A percentile compares a stretch with the other conserved stretches of the same genome.
These are phyloP conservation scores for Pleuronectes platessa DNA, from an alignment of 2,113 vertebrate genomes.

Conservation along the genomic window DNA sequence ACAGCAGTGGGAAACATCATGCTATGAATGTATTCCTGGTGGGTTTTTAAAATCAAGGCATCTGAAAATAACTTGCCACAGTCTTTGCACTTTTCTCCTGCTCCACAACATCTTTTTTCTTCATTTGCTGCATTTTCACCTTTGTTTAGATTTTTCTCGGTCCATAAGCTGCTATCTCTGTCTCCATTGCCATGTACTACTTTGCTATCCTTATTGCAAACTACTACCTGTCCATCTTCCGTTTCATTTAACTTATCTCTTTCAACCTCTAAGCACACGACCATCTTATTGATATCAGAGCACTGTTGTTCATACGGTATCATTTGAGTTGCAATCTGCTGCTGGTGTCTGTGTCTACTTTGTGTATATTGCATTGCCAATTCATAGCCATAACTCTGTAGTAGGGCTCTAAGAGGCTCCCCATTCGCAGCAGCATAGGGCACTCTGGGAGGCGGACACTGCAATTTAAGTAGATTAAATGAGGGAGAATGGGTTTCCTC, in stretches of 20 bases:
- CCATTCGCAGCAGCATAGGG: conserved; percentile 90
- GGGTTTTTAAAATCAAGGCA: conserved; percentile 96
- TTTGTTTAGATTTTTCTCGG: conserved; percentile 28
- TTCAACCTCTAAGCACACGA: conserved; percentile 52
- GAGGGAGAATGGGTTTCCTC: conserved; percentile 78
- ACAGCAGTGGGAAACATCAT: conserved; percentile 91
- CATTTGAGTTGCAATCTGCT: conserved; percentile 81
- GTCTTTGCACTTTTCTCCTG: conserved; percentile 85
- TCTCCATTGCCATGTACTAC: conserved; percentile 15
- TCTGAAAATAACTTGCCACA: conserved; percentile 97
- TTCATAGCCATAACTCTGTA: conserved; percentile 98
- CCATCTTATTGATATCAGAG: conserved; percentile 71
- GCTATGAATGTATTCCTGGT: conserved; percentile 96
- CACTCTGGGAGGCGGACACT: conserved; percentile 91
- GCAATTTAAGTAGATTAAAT: conserved; percentile 71
- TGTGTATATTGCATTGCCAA: conserved; percentile 97
- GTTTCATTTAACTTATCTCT: conserved; percentile 36
- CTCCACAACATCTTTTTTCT: conserved; percentile 76
- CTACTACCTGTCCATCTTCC: conserved; percentile 80
- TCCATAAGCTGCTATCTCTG: conserved; percentile 4
- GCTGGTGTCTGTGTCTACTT: conserved; percentile 92
- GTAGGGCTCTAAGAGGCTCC: conserved; percentile 91
- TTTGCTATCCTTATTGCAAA: conserved; percentile 59
- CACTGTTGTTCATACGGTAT: conserved; percentile 49
- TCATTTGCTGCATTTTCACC: conserved; percentile 17